Evolutionary conservation across 2,113 vertebrate species (phyloP).

Genomic region (Echinops telfairi): DNA sequence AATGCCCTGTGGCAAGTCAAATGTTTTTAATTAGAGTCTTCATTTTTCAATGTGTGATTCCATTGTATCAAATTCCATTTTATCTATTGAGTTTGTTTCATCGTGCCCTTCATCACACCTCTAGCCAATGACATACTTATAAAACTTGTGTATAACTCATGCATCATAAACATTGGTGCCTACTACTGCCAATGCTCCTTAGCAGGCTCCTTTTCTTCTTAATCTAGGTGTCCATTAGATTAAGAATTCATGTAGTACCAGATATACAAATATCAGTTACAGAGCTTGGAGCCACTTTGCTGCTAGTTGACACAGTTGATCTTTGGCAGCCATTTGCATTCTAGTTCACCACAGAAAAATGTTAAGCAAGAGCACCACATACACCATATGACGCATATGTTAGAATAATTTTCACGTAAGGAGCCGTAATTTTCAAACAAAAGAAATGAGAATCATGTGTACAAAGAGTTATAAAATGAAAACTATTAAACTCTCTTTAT

Average conservation of each 20-base stretch:
- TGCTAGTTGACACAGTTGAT: not conserved
- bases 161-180: not conserved
- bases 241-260: not conserved
- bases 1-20: not conserved
- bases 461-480: not conserved
- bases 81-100: not conserved
- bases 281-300: not conserved
- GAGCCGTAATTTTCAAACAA: not conserved
- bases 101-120: not conserved
- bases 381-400: not conserved
- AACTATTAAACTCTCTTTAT: not conserved
- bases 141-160: not conserved
- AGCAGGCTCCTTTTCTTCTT: not conserved
- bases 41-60: not conserved
- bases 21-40: constrained; percentile 16
- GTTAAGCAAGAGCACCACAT: not conserved
- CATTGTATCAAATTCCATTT: not conserved
- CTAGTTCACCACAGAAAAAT: not conserved
- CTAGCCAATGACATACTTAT: not conserved
- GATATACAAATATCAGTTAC: not conserved
- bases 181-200: not conserved
- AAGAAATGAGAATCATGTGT: not conserved
- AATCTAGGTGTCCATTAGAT: constrained; percentile 9
- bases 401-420: constrained; percentile 1
- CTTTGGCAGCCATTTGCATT: not conserved